Conservation (phyloP, 2,888 invertebrate species). For the Trichacis sp. region DNA sequence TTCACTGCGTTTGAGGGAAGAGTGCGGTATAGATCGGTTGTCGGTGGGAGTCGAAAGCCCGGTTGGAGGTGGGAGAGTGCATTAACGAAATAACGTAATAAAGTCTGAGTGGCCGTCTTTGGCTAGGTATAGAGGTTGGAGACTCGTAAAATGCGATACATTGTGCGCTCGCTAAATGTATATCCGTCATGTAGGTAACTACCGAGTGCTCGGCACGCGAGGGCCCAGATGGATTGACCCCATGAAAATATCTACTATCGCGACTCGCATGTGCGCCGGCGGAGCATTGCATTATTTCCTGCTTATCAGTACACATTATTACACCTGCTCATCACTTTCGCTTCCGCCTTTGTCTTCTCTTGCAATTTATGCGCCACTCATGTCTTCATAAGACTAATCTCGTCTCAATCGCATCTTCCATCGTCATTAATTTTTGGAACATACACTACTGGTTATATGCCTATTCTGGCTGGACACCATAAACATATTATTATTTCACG, state of each 20-base stretch:
- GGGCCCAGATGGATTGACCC: conserved; percentile 57
- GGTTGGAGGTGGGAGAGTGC: conserved; percentile 52
- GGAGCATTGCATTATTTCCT: conserved; percentile 21
- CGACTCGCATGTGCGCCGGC: conserved; percentile 20
- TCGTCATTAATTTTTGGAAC: too few relatives aligned
- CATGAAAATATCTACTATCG: conserved; percentile 45
- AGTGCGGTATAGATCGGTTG: conserved; percentile 49
- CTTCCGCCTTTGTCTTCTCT: conserved; percentile 29
- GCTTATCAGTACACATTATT: conserved; percentile 40
- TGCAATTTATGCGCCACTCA: background rate
- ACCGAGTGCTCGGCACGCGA: conserved; percentile 53
- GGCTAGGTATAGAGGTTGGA: conserved; percentile 30
- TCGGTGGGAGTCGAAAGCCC: too few relatives aligned
- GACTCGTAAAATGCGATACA: conserved; percentile 63
- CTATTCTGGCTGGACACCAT: too few relatives aligned
- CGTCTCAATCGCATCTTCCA: background rate
- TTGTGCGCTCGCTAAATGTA: conserved; percentile 50
- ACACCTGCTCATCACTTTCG: conserved; percentile 35
- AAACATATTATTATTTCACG: too few relatives aligned
- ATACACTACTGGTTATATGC: too few relatives aligned
- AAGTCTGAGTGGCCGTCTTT: conserved; percentile 57
- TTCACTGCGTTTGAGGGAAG: conserved; percentile 52
- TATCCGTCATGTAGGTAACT: conserved; percentile 57
- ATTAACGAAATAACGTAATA: conserved; percentile 68
- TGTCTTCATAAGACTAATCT: background rate